Percentiles rank a stretch among this genome's conserved stretches.
Conservation (phyloP, 2,797 vertebrate genomes). For the Semaprochilodus insignis region DNA sequence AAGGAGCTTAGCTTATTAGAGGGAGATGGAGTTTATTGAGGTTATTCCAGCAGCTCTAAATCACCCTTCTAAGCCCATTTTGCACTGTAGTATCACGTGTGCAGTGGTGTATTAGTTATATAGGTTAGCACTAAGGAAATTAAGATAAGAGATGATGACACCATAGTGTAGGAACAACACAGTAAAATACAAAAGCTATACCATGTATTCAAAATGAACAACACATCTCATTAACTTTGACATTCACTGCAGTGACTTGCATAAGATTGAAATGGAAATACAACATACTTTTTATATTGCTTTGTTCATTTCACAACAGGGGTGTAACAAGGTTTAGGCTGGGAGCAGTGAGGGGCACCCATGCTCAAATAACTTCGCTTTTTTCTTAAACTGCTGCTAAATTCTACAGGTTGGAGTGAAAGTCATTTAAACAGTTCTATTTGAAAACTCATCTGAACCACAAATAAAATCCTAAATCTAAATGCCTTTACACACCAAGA, state of each 20-base stretch:
- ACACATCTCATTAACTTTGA: neutral
- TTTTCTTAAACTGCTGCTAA: too few relatives aligned
- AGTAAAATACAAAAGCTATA: constrained; percentile 20
- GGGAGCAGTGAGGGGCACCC: too few relatives aligned
- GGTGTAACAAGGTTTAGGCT: neutral
- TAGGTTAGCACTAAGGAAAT: constrained; percentile 19
- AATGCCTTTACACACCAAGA: too few relatives aligned
- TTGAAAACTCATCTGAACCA: too few relatives aligned
- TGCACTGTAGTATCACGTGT: constrained; percentile 51
- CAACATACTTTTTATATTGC: constrained; percentile 21
- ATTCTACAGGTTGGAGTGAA: neutral
- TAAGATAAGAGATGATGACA: constrained; percentile 22
- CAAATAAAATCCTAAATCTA: too few relatives aligned
- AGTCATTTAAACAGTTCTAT: too few relatives aligned
- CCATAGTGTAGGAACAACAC: neutral
- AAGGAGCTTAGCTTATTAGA: constrained; percentile 61
- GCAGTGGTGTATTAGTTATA: constrained; percentile 37
- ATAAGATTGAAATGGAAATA: constrained; percentile 26
- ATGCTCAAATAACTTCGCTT: too few relatives aligned
- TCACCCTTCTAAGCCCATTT: constrained; percentile 57
- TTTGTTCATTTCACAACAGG: neutral
- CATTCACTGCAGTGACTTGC: constrained; percentile 45
- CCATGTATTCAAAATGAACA: constrained; percentile 16
- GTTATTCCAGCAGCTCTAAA: constrained; percentile 63
- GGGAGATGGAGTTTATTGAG: constrained; percentile 64